Conservation (phyloP, 2,113 vertebrate species). For the Glaucomys volans region DNA sequence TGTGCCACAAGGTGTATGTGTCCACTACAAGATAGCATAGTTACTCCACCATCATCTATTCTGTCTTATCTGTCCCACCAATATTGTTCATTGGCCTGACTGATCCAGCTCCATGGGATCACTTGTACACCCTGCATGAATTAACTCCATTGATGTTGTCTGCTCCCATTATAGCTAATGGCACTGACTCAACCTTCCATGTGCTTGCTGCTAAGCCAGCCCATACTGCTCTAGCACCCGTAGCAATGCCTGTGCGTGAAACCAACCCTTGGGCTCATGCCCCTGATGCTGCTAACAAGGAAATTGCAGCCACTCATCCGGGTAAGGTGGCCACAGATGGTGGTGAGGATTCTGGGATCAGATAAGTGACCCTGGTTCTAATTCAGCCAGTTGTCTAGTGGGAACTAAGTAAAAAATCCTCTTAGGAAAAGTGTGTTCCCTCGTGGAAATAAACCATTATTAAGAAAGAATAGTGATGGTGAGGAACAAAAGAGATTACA, state of each 20-base stretch:
- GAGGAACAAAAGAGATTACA: neutral
- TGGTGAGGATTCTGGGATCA: slow-evolving; percentile 84
- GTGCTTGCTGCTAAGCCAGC: slow-evolving; percentile 90
- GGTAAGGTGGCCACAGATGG: slow-evolving; percentile 90
- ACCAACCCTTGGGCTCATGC: slow-evolving; percentile 98
- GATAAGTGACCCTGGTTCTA: slow-evolving; percentile 66
- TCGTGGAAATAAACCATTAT: slow-evolving; percentile 38
- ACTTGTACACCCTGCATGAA: slow-evolving; percentile 86
- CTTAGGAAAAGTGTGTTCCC: slow-evolving; percentile 32
- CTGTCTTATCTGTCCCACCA: slow-evolving; percentile 63
- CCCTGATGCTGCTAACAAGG: slow-evolving; percentile 89
- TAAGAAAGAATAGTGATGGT: neutral
- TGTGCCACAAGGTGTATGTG: slow-evolving; percentile 44
- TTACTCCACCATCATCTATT: slow-evolving; percentile 51
- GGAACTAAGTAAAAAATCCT: slow-evolving; percentile 75
- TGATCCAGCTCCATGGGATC: slow-evolving; percentile 67
- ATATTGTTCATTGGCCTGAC: slow-evolving; percentile 73
- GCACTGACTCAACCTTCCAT: slow-evolving; percentile 92
- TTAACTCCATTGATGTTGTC: slow-evolving; percentile 89
- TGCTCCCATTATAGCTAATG: slow-evolving; percentile 96
- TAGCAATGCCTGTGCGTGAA: slow-evolving; percentile 95
- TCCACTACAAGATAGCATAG: slow-evolving; percentile 34
- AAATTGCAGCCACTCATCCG: slow-evolving; percentile 84
- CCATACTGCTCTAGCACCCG: slow-evolving; percentile 90
- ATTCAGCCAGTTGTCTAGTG: slow-evolving; percentile 60